A percentile compares a stretch with the other conserved stretches of the same genome.
phyloP scores from a whole-genome alignment of 2,113 vertebrate genomes.

The Maylandia zebra region DNA sequence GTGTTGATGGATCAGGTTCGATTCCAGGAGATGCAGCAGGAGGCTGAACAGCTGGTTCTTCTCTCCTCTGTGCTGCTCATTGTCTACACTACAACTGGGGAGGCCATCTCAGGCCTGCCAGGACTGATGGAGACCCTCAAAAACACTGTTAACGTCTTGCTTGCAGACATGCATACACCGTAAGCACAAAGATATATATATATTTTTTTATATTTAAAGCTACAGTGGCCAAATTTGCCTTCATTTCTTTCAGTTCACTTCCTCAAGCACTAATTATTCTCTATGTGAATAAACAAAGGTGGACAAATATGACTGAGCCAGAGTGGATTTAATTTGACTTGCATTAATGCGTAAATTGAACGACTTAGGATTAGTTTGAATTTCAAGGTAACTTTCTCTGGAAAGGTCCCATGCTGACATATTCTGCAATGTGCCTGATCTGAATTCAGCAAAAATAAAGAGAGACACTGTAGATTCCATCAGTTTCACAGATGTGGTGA shows the following conservation, averaged over 20 bases:
- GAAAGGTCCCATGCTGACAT: background rate
- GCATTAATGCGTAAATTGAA: background rate
- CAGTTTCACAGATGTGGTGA: rapidly evolving
- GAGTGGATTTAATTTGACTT: background rate
- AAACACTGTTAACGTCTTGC: slow-evolving; percentile 74
- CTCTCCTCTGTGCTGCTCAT: slow-evolving; percentile 83
- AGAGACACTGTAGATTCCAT: background rate
- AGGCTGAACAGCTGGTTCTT: slow-evolving; percentile 74
- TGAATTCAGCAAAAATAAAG: background rate
- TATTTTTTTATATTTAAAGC: background rate
- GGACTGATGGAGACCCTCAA: slow-evolving; percentile 82
- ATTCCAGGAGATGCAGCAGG: slow-evolving; percentile 86
- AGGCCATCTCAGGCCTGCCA: slow-evolving; percentile 73
- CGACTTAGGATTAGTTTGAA: background rate
- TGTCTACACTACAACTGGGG: slow-evolving; percentile 78
- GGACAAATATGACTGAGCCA: rapidly evolving
- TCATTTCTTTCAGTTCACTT: background rate
- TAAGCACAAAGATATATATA: slow-evolving; percentile 64
- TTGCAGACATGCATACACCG: slow-evolving; percentile 79
- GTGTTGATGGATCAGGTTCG: slow-evolving; percentile 89
- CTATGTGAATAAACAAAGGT: background rate
- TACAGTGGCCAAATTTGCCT: background rate
- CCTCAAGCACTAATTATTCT: background rate
- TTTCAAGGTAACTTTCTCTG: background rate
- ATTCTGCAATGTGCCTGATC: background rate